Base-by-base conservation (phyloP, 2,113 vertebrate genomes). In the Megaceryle torquata region DNA sequence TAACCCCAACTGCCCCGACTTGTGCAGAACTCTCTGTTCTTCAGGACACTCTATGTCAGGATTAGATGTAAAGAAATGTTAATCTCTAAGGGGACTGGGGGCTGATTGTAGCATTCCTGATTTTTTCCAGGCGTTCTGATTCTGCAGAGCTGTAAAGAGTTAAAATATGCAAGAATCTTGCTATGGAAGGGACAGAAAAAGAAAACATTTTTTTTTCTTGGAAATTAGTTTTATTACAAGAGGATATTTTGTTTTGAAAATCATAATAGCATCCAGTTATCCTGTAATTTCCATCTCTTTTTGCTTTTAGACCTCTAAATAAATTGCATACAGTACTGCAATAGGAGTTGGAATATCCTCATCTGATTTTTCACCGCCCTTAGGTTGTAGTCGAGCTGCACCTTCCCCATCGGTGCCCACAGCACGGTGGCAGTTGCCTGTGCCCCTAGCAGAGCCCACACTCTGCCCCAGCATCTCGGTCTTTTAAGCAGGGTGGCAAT, bases 1-100 rank as follows among this genome's bases (percentile, higher is more conserved):
- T 50, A 24, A 82, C 39, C 71, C 28, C 33, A 11, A 5, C 44
- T 12, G 44, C 54, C 70, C 72, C 3, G 1, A 1, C 25, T 33
- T 11, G 24, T 13, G 33, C 89, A 33, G 56, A 59, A 1, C 78
- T 25, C 77, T 77, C 87, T 26, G 67, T 57, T 75, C 75, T 68
- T 82, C 75, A 31, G 79, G 90, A 74, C n/a, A 20, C 71, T 79
- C 84, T 26, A 48, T 43, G 70, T 76, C 57, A 41, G 86, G 70
- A 85, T 95, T 95, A 91, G 82, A 85, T 9, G 41, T 12, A 82
- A 91, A 84, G 68, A 96, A 81, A 83, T 24, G 48, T 86, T 92
- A 48, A 86, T 91, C 86, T 93, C 68, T 14, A 1, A 77, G 90
- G 75, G 77, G 61, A 24, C 2, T 95, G 64, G 76, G 80, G 64